A percentile compares a stretch with the other conserved stretches of the same genome.
These are phyloP conservation scores for Osedax frankpressi DNA, from an alignment of 2,888 invertebrate species.

Conservation along the genomic window DNA sequence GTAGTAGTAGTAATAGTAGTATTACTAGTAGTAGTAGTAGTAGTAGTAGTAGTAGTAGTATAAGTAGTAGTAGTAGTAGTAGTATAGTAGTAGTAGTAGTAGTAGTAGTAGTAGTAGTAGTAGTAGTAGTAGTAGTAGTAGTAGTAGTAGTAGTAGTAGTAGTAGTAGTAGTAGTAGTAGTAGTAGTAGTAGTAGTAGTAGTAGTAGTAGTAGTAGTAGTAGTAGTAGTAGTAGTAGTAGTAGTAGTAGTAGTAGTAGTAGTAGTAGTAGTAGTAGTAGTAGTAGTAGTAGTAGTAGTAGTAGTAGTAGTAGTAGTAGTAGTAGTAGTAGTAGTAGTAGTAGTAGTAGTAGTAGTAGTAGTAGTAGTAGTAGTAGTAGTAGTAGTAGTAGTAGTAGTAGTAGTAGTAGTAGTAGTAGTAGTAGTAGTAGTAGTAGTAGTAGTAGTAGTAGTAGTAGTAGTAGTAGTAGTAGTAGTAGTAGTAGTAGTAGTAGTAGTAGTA, in stretches of 20 bases:
- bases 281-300: slow-evolving; percentile 12
- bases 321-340: slow-evolving; percentile 12
- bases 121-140: slow-evolving; percentile 14
- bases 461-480: slow-evolving; percentile 11
- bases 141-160: slow-evolving; percentile 14
- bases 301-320: slow-evolving; percentile 11
- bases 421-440: slow-evolving; percentile 11
- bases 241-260: background rate
- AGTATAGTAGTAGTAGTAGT: slow-evolving; percentile 13
- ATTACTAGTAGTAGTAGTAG: slow-evolving; percentile 3
- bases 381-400: slow-evolving; percentile 14
- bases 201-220: slow-evolving; percentile 14
- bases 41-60: slow-evolving; percentile 9
- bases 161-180: slow-evolving; percentile 13
- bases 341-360: slow-evolving; percentile 11
- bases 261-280: slow-evolving; percentile 13
- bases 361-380: slow-evolving; percentile 14
- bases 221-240: slow-evolving; percentile 10
- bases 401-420: slow-evolving; percentile 14
- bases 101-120: slow-evolving; percentile 14
- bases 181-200: slow-evolving; percentile 13
- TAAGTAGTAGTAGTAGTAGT: slow-evolving; percentile 4
- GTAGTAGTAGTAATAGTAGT: slow-evolving; percentile 10
- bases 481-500: slow-evolving; percentile 14
- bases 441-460: slow-evolving; percentile 14